Evolutionary conservation across 2,888 invertebrate genomes (phyloP).

Genomic region (Hemithea aestivaria): DNA sequence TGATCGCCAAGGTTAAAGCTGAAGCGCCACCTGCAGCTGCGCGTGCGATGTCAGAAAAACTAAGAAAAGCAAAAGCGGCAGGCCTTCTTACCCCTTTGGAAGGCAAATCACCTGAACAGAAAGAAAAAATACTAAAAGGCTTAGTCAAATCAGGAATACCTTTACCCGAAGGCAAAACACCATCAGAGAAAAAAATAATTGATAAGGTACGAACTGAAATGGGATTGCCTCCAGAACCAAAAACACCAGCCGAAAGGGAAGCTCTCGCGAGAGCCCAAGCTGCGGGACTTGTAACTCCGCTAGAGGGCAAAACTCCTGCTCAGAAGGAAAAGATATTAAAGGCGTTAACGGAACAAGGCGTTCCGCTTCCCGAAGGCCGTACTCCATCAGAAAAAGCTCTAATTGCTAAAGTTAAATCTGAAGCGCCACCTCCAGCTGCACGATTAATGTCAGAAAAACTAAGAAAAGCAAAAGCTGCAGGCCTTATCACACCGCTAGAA

Average conservation of each 20-base stretch:
- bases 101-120: constrained; percentile 34
- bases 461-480: constrained; percentile 31
- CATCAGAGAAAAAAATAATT: constrained; percentile 24
- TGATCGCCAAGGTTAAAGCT: constrained; percentile 22
- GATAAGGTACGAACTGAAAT: constrained; percentile 24
- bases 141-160: constrained; percentile 30
- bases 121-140: constrained; percentile 35
- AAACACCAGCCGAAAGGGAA: constrained; percentile 19
- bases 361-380: constrained; percentile 32
- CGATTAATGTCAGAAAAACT: constrained; percentile 26
- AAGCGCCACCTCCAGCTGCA: background rate
- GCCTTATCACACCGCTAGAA: constrained; percentile 29
- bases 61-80: constrained; percentile 24
- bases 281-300: constrained; percentile 28
- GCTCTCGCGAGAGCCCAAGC: constrained; percentile 23
- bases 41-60: constrained; percentile 23
- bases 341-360: constrained; percentile 24
- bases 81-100: constrained; percentile 28
- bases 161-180: constrained; percentile 24
- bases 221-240: constrained; percentile 28
- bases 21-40: constrained; percentile 17
- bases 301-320: constrained; percentile 29
- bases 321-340: constrained; percentile 37
- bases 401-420: constrained; percentile 14
- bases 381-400: constrained; percentile 34